Percentiles rank a stretch among this genome's conserved stretches.
These are phyloP conservation scores for Drosophila ustulata DNA, from an alignment of 2,888 invertebrate genomes.

Conservation along the genomic window DNA sequence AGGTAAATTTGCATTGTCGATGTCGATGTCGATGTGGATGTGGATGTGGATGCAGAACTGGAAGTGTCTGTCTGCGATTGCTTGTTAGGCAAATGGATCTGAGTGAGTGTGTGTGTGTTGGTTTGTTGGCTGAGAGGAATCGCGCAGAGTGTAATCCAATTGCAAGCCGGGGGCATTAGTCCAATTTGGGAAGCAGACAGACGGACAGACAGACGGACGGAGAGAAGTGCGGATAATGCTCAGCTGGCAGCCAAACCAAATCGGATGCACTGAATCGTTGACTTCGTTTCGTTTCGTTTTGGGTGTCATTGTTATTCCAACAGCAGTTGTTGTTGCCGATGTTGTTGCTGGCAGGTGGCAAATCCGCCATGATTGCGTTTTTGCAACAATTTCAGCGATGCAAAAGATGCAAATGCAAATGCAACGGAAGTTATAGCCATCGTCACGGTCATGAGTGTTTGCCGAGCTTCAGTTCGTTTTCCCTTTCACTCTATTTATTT, in stretches of 20 bases:
- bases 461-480: constrained; percentile 3
- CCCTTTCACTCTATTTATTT: not conserved
- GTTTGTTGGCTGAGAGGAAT: not conserved
- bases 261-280: constrained; percentile 18
- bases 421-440: constrained; percentile 38
- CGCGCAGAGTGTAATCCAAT: constrained; percentile 47
- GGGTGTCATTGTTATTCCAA: constrained; percentile 4
- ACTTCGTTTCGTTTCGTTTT: constrained; percentile 1
- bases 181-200: constrained; percentile 17
- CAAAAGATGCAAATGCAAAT: constrained; percentile 53
- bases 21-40: constrained; percentile 11
- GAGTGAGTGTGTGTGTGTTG: not conserved
- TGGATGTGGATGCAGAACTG: not conserved
- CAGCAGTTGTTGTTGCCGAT: not conserved
- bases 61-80: constrained; percentile 10
- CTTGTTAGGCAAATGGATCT: constrained; percentile 40
- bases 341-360: constrained; percentile 34
- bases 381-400: constrained; percentile 27
- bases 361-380: constrained; percentile 50
- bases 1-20: constrained; percentile 17
- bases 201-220: constrained; percentile 4
- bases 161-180: constrained; percentile 34
- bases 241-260: constrained; percentile 10
- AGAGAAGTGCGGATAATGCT: constrained; percentile 5
- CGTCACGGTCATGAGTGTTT: constrained; percentile 21